phyloP scores from a whole-genome alignment of 2,113 vertebrate species.

The Corythornis cristatus region DNA sequence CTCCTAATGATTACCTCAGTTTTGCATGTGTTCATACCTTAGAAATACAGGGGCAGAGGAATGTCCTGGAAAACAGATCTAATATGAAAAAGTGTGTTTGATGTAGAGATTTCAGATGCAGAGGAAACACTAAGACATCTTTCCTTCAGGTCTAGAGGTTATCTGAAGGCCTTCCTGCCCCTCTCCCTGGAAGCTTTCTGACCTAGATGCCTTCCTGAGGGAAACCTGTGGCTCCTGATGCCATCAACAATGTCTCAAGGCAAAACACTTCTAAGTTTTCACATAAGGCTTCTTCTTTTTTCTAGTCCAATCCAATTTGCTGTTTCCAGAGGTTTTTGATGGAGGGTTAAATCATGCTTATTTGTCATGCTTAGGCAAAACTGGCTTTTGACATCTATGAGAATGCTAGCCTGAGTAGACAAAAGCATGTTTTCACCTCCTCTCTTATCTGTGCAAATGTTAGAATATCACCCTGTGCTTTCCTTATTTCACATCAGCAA shows the following conservation, averaged over 20 bases:
- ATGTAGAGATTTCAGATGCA: neutral
- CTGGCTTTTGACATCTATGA: neutral
- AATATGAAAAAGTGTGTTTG: neutral
- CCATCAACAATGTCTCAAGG: neutral
- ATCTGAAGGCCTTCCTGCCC: neutral
- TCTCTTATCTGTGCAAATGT: constrained; percentile 7
- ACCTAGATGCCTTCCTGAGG: neutral
- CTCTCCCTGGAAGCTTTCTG: neutral
- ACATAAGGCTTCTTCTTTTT: neutral
- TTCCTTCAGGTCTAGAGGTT: neutral
- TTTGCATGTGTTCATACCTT: neutral
- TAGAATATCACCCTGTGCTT: neutral
- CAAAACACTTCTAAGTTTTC: neutral
- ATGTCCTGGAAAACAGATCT: neutral
- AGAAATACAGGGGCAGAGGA: neutral
- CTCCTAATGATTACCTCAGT: neutral
- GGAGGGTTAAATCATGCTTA: neutral
- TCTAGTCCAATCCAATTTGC: neutral
- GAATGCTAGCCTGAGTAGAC: neutral
- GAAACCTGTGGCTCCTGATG: neutral
- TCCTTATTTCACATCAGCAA: neutral
- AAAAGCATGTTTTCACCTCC: neutral
- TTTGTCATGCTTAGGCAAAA: neutral
- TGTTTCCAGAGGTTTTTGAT: neutral
- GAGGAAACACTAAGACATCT: neutral